Conservation (phyloP, 2,797 vertebrate species). For the Echeneis naucrates region DNA sequence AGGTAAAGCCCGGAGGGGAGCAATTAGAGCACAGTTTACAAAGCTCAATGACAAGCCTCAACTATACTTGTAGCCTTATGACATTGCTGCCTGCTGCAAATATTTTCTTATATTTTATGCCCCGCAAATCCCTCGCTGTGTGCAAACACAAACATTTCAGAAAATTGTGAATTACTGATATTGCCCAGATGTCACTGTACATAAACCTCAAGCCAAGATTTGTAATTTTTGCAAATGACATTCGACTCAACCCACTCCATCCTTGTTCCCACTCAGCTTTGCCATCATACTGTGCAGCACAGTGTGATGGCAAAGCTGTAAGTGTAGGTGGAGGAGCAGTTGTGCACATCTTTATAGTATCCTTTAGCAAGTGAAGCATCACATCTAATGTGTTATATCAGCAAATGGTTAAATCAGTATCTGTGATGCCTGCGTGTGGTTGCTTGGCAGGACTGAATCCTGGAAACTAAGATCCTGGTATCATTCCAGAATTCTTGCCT, state of each 20-base stretch:
- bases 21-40: conserved; percentile 74
- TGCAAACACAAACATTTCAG: conserved; percentile 48
- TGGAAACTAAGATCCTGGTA: neutral
- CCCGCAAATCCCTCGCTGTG: conserved; percentile 42
- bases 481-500: neutral
- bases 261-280: conserved; percentile 49
- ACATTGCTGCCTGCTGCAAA: conserved; percentile 51
- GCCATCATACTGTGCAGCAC: conserved; percentile 27
- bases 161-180: conserved; percentile 41
- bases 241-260: conserved; percentile 49
- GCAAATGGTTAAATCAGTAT: conserved; percentile 48
- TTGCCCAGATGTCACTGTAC: conserved; percentile 58
- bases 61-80: conserved; percentile 45
- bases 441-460: conserved; percentile 1
- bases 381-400: conserved; percentile 59
- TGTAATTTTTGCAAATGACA: conserved; percentile 62
- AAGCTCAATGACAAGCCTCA: conserved; percentile 61
- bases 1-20: conserved; percentile 76
- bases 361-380: conserved; percentile 55
- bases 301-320: conserved; percentile 46
- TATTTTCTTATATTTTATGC: conserved; percentile 42
- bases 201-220: conserved; percentile 49
- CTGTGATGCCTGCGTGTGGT: conserved; percentile 17
- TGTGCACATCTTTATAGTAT: conserved; percentile 50
- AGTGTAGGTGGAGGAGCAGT: conserved; percentile 50